Base-by-base conservation (phyloP, 2,888 invertebrate genomes). In the Strigamia crassipes region DNA sequence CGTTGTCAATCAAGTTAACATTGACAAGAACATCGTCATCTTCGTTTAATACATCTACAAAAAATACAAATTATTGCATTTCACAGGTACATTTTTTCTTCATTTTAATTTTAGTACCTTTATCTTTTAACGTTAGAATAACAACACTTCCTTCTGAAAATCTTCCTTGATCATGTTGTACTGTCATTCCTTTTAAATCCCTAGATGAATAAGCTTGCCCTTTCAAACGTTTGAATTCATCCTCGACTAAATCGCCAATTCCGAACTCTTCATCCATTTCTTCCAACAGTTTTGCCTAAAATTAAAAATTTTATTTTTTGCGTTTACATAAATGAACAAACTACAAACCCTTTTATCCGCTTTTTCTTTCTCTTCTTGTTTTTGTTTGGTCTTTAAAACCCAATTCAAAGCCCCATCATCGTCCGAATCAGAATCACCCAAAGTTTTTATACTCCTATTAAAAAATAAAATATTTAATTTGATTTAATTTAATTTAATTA, bases 221-320 rank as follows among this genome's bases (percentile, higher is more conserved):
- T 80, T 80, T 81, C 10, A 78, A 21, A 21, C 79, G 79, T 80
- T 89, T 89, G 84, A 91, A 91, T 85, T 95, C 95, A 85, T 94
- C 92, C 84, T 94, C 93, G n/a, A 97, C 91, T 79, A 97, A 89
- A 85, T 93, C 94, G 15, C 92, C 91, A 83, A 97, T 92, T 41
- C 97, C 97, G 90, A 98, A 97, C 87, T 95, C 96, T 84, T 92
- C 94, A 89, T 99, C 99, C 90, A 99, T 91, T 89, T 98, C 96
- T 88, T 97, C 96, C 86, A 99, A 88, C 90, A 95, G 91, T 87
- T 96, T 96, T 27, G 96, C 98, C 95, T 94, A 84, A 79, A 41
- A 21, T 46, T 15, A 83, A 79, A 85, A 82, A 81, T 78, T 0
- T 82, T 80, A 34, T n/a, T 31, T 56, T 56, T n/a, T 56, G 83